These are phyloP conservation scores for Actenoides lindsayi DNA, from an alignment of 2,113 vertebrate species.

Conservation along the genomic window DNA sequence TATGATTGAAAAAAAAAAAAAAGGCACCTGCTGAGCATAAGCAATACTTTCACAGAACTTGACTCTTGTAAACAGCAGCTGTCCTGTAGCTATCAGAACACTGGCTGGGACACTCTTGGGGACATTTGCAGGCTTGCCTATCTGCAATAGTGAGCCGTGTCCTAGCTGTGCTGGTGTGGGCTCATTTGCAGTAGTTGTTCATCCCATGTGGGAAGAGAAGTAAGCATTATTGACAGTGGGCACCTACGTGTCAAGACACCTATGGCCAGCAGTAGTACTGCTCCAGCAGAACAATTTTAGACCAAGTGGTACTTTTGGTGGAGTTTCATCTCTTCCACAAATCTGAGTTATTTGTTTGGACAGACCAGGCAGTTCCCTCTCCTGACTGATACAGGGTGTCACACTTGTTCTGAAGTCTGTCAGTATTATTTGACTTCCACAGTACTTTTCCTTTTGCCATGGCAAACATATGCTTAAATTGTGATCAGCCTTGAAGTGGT, in stretches of 20 bases:
- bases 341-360: neutral
- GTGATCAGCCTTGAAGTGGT: neutral
- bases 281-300: neutral
- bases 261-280: neutral
- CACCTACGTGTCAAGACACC: neutral
- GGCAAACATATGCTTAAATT: neutral
- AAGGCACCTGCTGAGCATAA: neutral
- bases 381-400: neutral
- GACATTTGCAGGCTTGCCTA: neutral
- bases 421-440: neutral
- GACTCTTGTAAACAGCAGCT: neutral
- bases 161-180: neutral
- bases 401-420: neutral
- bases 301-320: neutral
- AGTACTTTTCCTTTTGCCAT: neutral
- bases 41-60: neutral
- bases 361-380: neutral
- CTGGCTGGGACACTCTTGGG: neutral
- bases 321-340: accelerated
- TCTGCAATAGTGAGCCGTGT: neutral
- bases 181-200: neutral
- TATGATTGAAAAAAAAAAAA: neutral
- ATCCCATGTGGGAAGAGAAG: neutral
- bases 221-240: neutral
- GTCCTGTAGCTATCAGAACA: neutral